These are phyloP conservation scores for Drosophila chauvacae DNA, from an alignment of 1,140 invertebrate genomes.

Conservation along the genomic window DNA sequence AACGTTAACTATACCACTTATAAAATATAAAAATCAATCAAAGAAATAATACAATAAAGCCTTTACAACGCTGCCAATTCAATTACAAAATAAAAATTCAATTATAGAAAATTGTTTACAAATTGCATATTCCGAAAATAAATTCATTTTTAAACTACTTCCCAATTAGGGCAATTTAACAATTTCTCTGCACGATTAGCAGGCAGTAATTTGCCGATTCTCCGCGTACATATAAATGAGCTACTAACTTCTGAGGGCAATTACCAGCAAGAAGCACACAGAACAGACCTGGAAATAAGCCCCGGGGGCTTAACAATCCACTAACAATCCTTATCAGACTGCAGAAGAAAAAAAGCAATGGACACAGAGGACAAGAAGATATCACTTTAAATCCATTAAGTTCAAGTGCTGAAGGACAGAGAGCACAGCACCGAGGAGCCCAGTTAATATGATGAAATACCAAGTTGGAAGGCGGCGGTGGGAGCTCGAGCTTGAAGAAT, in stretches of 20 bases:
- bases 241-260: constrained; percentile 13
- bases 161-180: constrained; percentile 24
- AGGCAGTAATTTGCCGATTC: constrained; percentile 10
- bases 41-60: neutral
- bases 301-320: neutral
- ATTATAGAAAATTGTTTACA: neutral
- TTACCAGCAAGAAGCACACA: neutral
- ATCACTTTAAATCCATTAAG: constrained; percentile 23
- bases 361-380: neutral
- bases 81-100: constrained; percentile 1
- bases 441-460: constrained; percentile 40
- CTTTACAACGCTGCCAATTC: neutral
- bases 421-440: neutral
- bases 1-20: neutral
- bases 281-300: neutral
- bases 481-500: constrained; percentile 50
- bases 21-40: neutral
- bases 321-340: constrained; percentile 8
- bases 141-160: constrained; percentile 14
- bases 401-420: constrained; percentile 9
- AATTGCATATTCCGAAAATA: constrained; percentile 6
- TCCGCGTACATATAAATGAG: constrained; percentile 12
- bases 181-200: constrained; percentile 15
- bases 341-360: neutral
- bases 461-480: constrained; percentile 8